phyloP scores from a whole-genome alignment of 2,888 invertebrate genomes.

The Plebejus anna region DNA sequence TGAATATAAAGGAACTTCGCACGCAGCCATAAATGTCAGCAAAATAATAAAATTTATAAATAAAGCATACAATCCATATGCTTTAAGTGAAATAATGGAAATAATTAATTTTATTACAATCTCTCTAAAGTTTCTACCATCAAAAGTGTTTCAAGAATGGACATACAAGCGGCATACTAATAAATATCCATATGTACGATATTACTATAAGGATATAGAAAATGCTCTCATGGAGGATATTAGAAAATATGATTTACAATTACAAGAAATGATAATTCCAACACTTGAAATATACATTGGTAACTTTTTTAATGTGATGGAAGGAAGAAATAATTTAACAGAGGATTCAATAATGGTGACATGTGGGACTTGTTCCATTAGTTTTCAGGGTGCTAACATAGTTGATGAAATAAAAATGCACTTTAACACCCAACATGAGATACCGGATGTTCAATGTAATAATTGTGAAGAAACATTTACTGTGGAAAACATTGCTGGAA shows the following conservation, averaged over 20 bases:
- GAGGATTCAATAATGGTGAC: conserved; percentile 43
- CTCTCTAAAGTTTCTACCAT: conserved; percentile 34
- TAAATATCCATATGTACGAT: conserved; percentile 51
- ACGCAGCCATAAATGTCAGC: neutral
- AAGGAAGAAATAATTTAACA: neutral
- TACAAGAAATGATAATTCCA: conserved; percentile 52
- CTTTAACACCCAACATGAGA: conserved; percentile 45
- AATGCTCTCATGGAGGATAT: conserved; percentile 20
- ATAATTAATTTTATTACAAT: conserved; percentile 35
- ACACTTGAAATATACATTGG: conserved; percentile 40
- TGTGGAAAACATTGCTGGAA: conserved; percentile 41
- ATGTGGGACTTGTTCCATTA: conserved; percentile 47
- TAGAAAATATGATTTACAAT: conserved; percentile 48
- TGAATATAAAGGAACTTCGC: conserved; percentile 30
- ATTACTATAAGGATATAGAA: conserved; percentile 45
- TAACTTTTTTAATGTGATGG: neutral
- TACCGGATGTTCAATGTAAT: conserved; percentile 53
- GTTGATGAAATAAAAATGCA: conserved; percentile 43
- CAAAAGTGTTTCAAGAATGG: conserved; percentile 18
- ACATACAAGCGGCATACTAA: conserved; percentile 39
- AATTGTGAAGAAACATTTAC: conserved; percentile 45
- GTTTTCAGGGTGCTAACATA: conserved; percentile 39
- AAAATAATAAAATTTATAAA: conserved; percentile 28
- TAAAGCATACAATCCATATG: neutral
- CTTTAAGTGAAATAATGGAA: conserved; percentile 16